These are phyloP conservation scores for Varanus komodoensis DNA, from an alignment of 2,113 vertebrate genomes.

Conservation along the genomic window DNA sequence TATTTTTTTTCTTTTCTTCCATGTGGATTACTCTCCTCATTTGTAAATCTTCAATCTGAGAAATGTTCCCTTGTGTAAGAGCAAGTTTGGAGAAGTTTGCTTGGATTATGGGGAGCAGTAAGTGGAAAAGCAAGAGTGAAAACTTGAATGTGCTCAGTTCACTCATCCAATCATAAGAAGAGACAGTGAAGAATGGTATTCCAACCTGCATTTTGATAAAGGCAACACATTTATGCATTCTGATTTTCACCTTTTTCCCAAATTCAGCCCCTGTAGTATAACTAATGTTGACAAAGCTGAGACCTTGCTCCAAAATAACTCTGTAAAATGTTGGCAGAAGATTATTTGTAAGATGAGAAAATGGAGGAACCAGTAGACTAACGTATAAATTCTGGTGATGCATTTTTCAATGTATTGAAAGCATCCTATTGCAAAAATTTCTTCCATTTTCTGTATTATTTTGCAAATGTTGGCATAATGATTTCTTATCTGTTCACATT, in stretches of 20 bases:
- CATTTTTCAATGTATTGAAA: constrained; percentile 8
- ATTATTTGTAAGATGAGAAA: background rate
- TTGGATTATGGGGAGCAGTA: background rate
- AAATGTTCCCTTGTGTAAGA: background rate
- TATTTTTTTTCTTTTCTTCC: background rate
- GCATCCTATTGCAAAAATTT: constrained; percentile 8
- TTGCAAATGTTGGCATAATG: constrained; percentile 8
- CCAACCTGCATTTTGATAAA: background rate
- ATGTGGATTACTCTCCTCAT: background rate
- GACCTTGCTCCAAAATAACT: background rate
- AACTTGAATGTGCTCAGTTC: too few species aligned
- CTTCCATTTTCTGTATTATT: background rate
- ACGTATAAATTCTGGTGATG: constrained; percentile 4
- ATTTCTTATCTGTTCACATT: constrained; percentile 13
- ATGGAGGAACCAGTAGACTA: background rate
- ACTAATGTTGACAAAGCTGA: background rate
- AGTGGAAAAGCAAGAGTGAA: background rate
- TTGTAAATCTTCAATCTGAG: background rate
- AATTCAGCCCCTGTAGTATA: background rate
- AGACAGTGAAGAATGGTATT: background rate
- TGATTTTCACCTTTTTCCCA: background rate
- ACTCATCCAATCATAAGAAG: background rate
- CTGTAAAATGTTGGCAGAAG: constrained; percentile 1
- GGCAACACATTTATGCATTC: background rate
- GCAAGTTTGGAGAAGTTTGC: background rate